Percentiles rank a stretch among this genome's conserved stretches.
Conservation (phyloP, 2,113 vertebrate species). For the Coptodon bakossiorum region DNA sequence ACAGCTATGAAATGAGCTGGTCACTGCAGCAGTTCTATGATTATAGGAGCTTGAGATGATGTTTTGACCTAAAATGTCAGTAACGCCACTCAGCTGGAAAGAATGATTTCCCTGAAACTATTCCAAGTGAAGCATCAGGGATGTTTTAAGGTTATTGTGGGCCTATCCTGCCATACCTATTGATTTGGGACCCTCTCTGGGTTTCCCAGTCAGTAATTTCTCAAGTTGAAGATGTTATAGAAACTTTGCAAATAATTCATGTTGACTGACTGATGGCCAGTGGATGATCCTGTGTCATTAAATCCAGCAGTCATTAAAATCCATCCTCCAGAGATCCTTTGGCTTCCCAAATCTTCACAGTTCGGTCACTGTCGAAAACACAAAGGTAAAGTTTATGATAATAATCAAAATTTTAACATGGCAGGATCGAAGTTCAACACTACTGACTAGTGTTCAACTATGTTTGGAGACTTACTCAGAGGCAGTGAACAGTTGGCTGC, state of each 20-base stretch:
- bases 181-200: not conserved
- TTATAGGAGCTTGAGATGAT: not conserved
- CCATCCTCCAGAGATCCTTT: constrained; percentile 79
- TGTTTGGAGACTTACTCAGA: constrained; percentile 83
- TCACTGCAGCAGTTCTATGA: not conserved
- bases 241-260: not conserved
- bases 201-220: not conserved
- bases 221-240: not conserved
- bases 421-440: not conserved
- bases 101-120: not conserved
- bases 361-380: constrained; percentile 79
- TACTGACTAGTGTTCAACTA: not conserved
- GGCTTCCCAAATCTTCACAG: constrained; percentile 93
- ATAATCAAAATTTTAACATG: not conserved
- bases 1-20: not conserved
- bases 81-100: not conserved
- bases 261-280: not conserved
- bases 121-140: not conserved
- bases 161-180: not conserved
- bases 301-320: constrained; percentile 53
- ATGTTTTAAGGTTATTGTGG: not conserved
- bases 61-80: not conserved
- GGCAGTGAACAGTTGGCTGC: constrained; percentile 88
- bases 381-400: not conserved
- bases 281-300: not conserved